Evolutionary conservation across 2,888 invertebrate genomes (phyloP).

Genomic region (Dicyrtoma fusca): DNA sequence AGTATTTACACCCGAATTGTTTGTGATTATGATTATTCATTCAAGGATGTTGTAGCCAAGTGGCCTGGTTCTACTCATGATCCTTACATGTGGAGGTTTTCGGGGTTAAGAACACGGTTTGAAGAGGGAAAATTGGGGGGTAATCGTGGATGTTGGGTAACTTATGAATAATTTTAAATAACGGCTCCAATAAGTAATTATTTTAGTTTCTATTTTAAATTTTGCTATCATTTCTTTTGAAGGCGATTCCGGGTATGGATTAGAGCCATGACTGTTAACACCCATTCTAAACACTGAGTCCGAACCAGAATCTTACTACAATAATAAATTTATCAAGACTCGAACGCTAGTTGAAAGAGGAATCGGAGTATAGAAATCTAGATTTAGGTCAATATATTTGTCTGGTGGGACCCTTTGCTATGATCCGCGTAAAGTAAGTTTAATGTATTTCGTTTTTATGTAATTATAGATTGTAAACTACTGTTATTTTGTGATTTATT

Average conservation of each 20-base stretch:
- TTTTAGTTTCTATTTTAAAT: background rate
- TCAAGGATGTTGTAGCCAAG: background rate
- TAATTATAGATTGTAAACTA: no score
- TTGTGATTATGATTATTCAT: background rate
- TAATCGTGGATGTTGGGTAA: constrained; percentile 1
- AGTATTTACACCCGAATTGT: background rate
- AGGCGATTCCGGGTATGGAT: constrained; percentile 17
- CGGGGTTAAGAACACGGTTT: background rate
- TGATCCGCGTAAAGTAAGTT: background rate
- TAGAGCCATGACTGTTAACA: constrained; percentile 12
- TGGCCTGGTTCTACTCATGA: background rate
- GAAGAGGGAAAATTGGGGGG: background rate
- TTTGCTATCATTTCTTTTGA: background rate
- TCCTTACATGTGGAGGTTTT: background rate
- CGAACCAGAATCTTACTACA: background rate
- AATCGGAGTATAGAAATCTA: constrained; percentile 8
- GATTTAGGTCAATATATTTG: constrained; percentile 8
- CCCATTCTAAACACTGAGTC: background rate
- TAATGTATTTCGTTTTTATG: no score
- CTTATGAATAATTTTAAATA: no score
- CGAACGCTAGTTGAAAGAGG: constrained; percentile 4
- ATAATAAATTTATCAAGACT: background rate
- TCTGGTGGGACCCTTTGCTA: constrained; percentile 15
- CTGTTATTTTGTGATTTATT: no score
- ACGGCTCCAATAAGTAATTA: no score